phyloP scores from a whole-genome alignment of 1,140 invertebrate genomes.

The Danaus melanippus region DNA sequence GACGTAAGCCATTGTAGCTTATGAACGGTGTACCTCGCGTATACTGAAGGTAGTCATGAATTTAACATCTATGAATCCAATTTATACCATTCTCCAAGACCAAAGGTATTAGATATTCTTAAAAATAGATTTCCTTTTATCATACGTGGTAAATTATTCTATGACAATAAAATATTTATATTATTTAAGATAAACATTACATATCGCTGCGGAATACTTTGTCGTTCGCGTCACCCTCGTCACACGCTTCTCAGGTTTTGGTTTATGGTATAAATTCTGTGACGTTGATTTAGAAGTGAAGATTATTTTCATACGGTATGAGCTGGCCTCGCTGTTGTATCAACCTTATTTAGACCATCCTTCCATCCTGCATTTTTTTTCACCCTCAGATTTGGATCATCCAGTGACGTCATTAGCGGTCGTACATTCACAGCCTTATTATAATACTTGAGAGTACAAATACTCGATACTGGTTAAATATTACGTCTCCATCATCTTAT shows the following conservation, averaged over 20 bases:
- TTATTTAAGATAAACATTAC: conserved; percentile 35
- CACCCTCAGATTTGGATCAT: conserved; percentile 51
- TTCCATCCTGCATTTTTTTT: conserved; percentile 23
- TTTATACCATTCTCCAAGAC: conserved; percentile 52
- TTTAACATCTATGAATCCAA: conserved; percentile 16
- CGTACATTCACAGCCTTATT: conserved; percentile 33
- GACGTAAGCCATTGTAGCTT: conserved; percentile 67
- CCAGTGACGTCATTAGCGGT: conserved; percentile 50
- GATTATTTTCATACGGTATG: conserved; percentile 26
- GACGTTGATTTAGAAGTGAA: conserved; percentile 21
- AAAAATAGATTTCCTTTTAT: conserved; percentile 29
- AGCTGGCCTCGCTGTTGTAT: conserved; percentile 42
- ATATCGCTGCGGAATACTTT: conserved; percentile 23
- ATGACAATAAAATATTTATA: conserved; percentile 56
- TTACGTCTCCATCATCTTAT: no score
- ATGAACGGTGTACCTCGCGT: conserved; percentile 49
- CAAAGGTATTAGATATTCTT: conserved; percentile 28
- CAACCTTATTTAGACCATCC: conserved; percentile 21
- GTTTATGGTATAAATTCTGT: conserved; percentile 38
- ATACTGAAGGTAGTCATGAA: conserved; percentile 38
- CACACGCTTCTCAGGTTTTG: conserved; percentile 36
- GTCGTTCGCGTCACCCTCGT: conserved; percentile 16
- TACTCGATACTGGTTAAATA: conserved; percentile 28
- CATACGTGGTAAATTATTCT: conserved; percentile 43
- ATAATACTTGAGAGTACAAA: conserved; percentile 59